phyloP scores from a whole-genome alignment of 2,113 vertebrate species.

The Rhinoptilus africanus region DNA sequence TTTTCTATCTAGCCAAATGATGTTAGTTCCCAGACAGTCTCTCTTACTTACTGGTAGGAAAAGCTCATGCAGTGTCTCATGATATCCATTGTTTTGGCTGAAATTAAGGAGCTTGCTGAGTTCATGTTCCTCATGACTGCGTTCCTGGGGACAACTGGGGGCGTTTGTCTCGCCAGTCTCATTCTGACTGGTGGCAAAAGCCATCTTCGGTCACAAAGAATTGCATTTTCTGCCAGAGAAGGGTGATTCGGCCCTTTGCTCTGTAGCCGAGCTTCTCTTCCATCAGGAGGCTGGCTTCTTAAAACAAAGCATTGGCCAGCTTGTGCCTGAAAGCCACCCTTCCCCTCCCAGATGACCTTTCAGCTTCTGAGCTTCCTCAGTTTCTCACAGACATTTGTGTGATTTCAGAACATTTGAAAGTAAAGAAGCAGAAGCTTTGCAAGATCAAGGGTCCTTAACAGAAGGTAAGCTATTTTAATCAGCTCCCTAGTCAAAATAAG shows the following conservation, averaged over 20 bases:
- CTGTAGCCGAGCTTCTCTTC: not conserved
- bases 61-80: not conserved
- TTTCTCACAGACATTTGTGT: not conserved
- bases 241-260: not conserved
- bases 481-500: not conserved
- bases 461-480: constrained; percentile 4
- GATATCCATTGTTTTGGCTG: not conserved
- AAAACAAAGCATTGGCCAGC: not conserved
- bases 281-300: not conserved
- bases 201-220: not conserved
- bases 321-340: not conserved
- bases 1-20: not conserved
- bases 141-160: not conserved
- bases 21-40: constrained; percentile 15
- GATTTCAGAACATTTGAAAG: constrained; percentile 19
- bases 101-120: not conserved
- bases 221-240: not conserved
- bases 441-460: not conserved
- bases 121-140: rapidly evolving
- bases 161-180: not conserved
- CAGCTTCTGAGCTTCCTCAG: constrained; percentile 8
- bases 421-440: constrained; percentile 20
- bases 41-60: constrained; percentile 13
- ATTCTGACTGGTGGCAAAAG: not conserved
- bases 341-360: not conserved